Evolutionary conservation across 2,888 invertebrate genomes (phyloP).

Genomic region (Drosophila seclusa): DNA sequence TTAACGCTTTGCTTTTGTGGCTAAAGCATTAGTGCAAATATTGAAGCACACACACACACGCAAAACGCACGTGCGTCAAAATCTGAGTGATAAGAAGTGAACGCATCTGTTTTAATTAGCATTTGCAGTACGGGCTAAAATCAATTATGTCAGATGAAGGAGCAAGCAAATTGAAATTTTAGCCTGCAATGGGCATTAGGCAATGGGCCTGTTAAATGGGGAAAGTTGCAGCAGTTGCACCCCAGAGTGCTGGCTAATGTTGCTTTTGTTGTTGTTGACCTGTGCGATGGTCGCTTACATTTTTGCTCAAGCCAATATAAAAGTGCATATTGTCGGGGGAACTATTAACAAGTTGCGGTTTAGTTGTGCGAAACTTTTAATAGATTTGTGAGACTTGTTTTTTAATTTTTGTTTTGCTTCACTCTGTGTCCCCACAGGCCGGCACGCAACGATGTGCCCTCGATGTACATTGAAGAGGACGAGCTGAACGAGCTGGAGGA

Average conservation of each 20-base stretch:
- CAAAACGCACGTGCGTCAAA: not conserved
- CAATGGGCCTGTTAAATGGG: constrained; percentile 19
- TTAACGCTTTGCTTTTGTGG: constrained; percentile 70
- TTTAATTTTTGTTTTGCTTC: constrained; percentile 15
- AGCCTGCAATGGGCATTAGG: constrained; percentile 8
- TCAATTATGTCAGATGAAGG: constrained; percentile 16
- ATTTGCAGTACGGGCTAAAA: constrained; percentile 16
- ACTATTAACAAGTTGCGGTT: constrained; percentile 60
- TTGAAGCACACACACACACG: constrained; percentile 42
- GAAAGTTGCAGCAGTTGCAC: constrained; percentile 42
- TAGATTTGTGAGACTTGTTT: constrained; percentile 59
- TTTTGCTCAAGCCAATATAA: constrained; percentile 23
- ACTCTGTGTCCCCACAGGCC: constrained; percentile 74
- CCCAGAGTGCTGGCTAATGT: constrained; percentile 26
- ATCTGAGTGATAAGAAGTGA: constrained; percentile 53
- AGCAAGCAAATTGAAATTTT: constrained; percentile 13
- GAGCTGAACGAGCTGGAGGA: constrained; percentile 84
- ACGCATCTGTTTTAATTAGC: constrained; percentile 59
- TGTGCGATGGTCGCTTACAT: constrained; percentile 30
- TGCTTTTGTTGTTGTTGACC: constrained; percentile 13
- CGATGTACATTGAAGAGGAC: constrained; percentile 85
- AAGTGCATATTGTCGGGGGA: constrained; percentile 52
- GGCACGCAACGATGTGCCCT: constrained; percentile 85
- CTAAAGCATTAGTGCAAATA: constrained; percentile 73
- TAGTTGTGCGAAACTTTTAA: constrained; percentile 60